Evolutionary conservation across 2,888 invertebrate genomes (phyloP).

Genomic region (Seira ritae): DNA sequence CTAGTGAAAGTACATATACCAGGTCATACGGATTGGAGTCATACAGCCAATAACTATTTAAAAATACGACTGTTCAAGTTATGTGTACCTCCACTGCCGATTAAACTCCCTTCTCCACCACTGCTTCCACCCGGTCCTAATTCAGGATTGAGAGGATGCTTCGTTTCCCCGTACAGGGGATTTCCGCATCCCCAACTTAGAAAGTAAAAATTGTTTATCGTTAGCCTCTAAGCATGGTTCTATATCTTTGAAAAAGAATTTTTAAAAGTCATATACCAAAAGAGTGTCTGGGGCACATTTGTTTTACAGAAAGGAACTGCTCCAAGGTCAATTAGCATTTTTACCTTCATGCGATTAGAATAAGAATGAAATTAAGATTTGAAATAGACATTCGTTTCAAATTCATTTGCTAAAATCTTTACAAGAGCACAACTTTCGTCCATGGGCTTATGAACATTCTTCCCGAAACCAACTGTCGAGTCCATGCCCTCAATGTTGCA

Average conservation of each 20-base stretch:
- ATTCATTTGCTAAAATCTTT: neutral
- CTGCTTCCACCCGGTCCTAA: constrained; percentile 77
- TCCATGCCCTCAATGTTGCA: constrained; percentile 75
- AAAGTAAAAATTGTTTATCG: constrained; percentile 6
- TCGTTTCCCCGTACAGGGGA: constrained; percentile 76
- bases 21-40: too few relatives aligned
- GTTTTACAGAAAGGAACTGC: constrained; percentile 78
- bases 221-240: neutral
- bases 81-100: constrained; percentile 75
- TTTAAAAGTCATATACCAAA: constrained; percentile 41
- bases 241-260: neutral
- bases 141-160: constrained; percentile 75
- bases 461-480: constrained; percentile 74
- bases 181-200: constrained; percentile 75
- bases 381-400: neutral
- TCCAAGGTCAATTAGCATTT: constrained; percentile 74
- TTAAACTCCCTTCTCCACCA: constrained; percentile 76
- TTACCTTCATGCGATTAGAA: neutral
- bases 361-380: too few relatives aligned
- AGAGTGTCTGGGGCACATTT: constrained; percentile 76
- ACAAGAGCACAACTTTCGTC: constrained; percentile 19
- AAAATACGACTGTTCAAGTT: too few relatives aligned
- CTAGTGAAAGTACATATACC: too few relatives aligned
- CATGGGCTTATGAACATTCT: constrained; percentile 73
- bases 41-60: too few relatives aligned